Evolutionary conservation across 2,888 invertebrate genomes (phyloP).

Genomic region (Meloe dianella): DNA sequence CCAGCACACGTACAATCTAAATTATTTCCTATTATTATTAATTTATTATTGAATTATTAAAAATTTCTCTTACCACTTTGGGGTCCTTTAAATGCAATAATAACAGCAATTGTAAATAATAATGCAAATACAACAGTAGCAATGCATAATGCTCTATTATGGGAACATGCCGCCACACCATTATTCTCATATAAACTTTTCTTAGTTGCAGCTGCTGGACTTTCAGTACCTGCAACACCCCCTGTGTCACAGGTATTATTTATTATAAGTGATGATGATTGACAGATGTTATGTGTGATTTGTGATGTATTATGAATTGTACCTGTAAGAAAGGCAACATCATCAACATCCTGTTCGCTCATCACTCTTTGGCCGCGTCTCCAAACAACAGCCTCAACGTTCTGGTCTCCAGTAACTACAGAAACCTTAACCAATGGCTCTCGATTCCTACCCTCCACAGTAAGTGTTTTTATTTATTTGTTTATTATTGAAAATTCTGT

Average conservation of each 20-base stretch:
- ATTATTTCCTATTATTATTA: slow-evolving; percentile 39
- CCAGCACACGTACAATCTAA: slow-evolving; percentile 74
- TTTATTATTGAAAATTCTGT: slow-evolving; percentile 28
- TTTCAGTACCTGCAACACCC: slow-evolving; percentile 66
- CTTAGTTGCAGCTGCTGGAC: slow-evolving; percentile 68
- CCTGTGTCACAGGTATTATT: slow-evolving; percentile 59
- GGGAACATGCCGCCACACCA: slow-evolving; percentile 86
- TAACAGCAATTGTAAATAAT: slow-evolving; percentile 81
- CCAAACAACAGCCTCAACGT: slow-evolving; percentile 62
- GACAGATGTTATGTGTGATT: slow-evolving; percentile 50
- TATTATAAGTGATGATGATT: slow-evolving; percentile 53
- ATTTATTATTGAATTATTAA: neutral
- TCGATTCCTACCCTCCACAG: slow-evolving; percentile 56
- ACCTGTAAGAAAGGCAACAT: slow-evolving; percentile 92
- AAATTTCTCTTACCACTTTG: slow-evolving; percentile 70
- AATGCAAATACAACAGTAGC: slow-evolving; percentile 80
- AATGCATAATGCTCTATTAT: slow-evolving; percentile 82
- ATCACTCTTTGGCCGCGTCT: slow-evolving; percentile 65
- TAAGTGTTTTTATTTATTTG: slow-evolving; percentile 40
- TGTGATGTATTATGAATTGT: slow-evolving; percentile 48
- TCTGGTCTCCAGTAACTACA: slow-evolving; percentile 59
- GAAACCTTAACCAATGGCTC: slow-evolving; percentile 60
- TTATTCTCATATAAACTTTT: slow-evolving; percentile 74
- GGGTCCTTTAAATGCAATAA: slow-evolving; percentile 90
- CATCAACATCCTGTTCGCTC: slow-evolving; percentile 92